phyloP scores from a whole-genome alignment of 2,888 invertebrate genomes.

The Schrankia costaestrigalis region DNA sequence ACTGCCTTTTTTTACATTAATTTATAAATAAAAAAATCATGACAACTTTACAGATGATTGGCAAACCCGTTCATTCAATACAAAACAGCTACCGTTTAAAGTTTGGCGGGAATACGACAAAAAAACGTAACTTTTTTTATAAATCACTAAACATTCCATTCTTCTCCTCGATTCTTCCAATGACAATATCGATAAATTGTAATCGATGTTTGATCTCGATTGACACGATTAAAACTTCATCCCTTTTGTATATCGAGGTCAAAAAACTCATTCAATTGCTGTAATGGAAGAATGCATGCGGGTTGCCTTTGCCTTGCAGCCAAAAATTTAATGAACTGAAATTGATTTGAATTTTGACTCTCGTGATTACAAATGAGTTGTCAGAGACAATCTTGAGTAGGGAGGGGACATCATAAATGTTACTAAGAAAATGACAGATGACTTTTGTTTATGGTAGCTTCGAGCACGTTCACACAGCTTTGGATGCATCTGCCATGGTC shows the following conservation, averaged over 20 bases:
- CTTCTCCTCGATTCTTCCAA: conserved; percentile 8
- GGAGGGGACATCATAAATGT: conserved; percentile 11
- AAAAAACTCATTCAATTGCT: conserved; percentile 61
- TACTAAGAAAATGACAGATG: conserved; percentile 11
- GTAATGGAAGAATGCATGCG: conserved; percentile 64
- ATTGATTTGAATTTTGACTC: conserved; percentile 33
- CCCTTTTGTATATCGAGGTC: conserved; percentile 49
- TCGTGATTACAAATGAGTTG: conserved; percentile 25
- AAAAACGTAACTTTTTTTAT: neutral
- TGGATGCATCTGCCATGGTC: too few relatives aligned
- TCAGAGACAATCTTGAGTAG: conserved; percentile 23
- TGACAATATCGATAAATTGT: conserved; percentile 37
- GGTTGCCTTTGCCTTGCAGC: conserved; percentile 45
- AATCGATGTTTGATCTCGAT: conserved; percentile 47
- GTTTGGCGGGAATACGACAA: too few relatives aligned
- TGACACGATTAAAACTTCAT: conserved; percentile 55
- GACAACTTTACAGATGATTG: too few relatives aligned
- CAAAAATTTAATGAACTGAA: conserved; percentile 38
- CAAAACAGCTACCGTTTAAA: too few relatives aligned
- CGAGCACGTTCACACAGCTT: too few relatives aligned
- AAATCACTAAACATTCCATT: neutral
- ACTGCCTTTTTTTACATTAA: too few relatives aligned
- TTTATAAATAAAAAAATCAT: too few relatives aligned
- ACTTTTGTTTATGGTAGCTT: too few relatives aligned
- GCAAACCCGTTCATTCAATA: too few relatives aligned